Percentiles rank a stretch among this genome's conserved stretches.
Conservation (phyloP, 2,888 invertebrate genomes). For the Pycnomerus fuliginosus region DNA sequence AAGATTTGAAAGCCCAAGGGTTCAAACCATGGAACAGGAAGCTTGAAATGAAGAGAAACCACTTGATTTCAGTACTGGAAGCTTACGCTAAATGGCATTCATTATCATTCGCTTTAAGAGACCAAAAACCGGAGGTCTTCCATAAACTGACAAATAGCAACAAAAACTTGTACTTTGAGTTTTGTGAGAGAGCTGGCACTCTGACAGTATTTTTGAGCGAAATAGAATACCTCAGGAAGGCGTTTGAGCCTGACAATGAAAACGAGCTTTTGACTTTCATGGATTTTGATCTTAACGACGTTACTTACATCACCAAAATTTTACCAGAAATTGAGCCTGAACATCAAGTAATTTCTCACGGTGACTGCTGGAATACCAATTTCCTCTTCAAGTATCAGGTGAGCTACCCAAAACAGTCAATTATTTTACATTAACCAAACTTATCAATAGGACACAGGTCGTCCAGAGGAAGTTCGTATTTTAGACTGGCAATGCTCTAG, state of each 20-base stretch:
- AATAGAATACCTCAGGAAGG: neutral
- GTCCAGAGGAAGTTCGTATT: conserved; percentile 1
- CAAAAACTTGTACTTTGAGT: neutral
- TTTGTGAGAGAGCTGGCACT: neutral
- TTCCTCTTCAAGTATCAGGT: conserved; percentile 25
- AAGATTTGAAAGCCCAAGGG: conserved; percentile 29
- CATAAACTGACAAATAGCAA: conserved; percentile 1
- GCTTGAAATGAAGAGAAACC: conserved; percentile 31
- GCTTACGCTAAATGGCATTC: conserved; percentile 31
- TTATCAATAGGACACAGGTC: neutral
- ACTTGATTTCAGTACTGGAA: conserved; percentile 32
- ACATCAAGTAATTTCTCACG: conserved; percentile 20
- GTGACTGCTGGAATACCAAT: conserved; percentile 30
- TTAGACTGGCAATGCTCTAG: conserved; percentile 37
- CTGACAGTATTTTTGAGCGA: neutral
- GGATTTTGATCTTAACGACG: neutral
- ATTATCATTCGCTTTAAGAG: conserved; percentile 4
- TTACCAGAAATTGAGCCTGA: neutral
- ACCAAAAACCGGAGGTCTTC: conserved; percentile 6
- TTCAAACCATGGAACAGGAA: conserved; percentile 30
- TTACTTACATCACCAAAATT: neutral
- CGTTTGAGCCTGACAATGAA: neutral
- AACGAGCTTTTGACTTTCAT: neutral
- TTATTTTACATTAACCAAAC: neutral
- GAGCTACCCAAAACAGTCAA: neutral